These are phyloP conservation scores for Pandemis cinnamomeana DNA, from an alignment of 2,888 invertebrate species.

Conservation along the genomic window DNA sequence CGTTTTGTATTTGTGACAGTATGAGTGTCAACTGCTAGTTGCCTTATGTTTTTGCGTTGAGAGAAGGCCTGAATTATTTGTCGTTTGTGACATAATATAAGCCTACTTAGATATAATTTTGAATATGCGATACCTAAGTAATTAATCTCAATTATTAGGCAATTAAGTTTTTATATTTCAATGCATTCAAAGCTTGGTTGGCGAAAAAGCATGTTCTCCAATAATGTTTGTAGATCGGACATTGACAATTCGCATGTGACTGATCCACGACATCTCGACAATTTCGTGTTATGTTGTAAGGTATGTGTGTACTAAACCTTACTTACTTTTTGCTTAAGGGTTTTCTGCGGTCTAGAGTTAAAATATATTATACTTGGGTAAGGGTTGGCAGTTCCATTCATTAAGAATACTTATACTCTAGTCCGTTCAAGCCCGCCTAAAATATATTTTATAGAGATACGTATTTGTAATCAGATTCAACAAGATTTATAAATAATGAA, in stretches of 20 bases:
- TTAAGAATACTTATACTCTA: too few species aligned
- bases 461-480: not conserved
- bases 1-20: not conserved
- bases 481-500: not conserved
- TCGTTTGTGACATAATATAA: constrained; percentile 14
- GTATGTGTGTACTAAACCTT: too few species aligned
- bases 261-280: too few species aligned
- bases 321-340: too few species aligned
- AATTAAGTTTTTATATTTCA: not conserved
- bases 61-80: constrained; percentile 1
- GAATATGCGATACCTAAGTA: constrained; percentile 19
- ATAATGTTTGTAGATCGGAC: not conserved
- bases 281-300: too few species aligned
- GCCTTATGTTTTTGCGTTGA: constrained; percentile 14
- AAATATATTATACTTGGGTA: too few species aligned
- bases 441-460: not conserved
- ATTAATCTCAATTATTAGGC: constrained; percentile 34
- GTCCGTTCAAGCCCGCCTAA: not conserved
- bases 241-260: too few species aligned
- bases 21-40: not conserved
- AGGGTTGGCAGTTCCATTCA: too few species aligned
- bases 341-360: too few species aligned
- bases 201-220: not conserved
- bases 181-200: not conserved
- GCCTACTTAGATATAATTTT: constrained; percentile 22